phyloP scores from a whole-genome alignment of 2,113 vertebrate genomes.

The Bothrops jararaca region DNA sequence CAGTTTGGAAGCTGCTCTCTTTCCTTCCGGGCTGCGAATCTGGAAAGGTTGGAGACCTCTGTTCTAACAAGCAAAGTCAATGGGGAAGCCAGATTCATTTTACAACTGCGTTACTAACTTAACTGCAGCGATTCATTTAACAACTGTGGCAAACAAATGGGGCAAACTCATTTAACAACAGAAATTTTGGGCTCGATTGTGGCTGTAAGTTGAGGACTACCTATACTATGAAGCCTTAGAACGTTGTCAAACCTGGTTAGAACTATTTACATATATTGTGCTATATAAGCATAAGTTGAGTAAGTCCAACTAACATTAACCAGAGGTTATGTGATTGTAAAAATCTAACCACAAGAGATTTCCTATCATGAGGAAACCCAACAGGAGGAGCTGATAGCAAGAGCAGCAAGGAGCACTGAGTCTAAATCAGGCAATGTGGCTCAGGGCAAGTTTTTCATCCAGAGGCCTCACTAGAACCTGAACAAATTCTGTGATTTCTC shows the following conservation, averaged over 20 bases:
- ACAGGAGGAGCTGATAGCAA: not conserved
- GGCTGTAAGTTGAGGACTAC: not conserved
- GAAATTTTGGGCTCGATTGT: not conserved
- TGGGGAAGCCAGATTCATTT: no score
- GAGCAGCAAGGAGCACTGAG: not conserved
- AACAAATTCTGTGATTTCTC: not conserved
- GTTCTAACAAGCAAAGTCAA: not conserved
- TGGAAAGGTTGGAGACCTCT: no score
- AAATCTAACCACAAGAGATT: not conserved
- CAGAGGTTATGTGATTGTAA: not conserved
- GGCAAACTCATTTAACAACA: not conserved
- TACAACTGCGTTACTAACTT: not conserved
- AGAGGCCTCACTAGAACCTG: not conserved
- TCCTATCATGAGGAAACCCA: not conserved
- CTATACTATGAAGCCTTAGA: not conserved
- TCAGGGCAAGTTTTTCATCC: not conserved
- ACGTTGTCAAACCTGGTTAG: not conserved
- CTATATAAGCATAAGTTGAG: not conserved
- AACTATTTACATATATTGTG: not conserved
- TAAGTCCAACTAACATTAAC: not conserved
- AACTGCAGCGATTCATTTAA: not conserved
- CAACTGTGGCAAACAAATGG: not conserved
- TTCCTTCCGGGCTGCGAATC: no score
- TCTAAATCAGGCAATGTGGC: not conserved
- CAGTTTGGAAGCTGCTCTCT: no score